These are phyloP conservation scores for Hemitrygon akajei DNA, from an alignment of 2,797 vertebrate species.

Conservation along the genomic window DNA sequence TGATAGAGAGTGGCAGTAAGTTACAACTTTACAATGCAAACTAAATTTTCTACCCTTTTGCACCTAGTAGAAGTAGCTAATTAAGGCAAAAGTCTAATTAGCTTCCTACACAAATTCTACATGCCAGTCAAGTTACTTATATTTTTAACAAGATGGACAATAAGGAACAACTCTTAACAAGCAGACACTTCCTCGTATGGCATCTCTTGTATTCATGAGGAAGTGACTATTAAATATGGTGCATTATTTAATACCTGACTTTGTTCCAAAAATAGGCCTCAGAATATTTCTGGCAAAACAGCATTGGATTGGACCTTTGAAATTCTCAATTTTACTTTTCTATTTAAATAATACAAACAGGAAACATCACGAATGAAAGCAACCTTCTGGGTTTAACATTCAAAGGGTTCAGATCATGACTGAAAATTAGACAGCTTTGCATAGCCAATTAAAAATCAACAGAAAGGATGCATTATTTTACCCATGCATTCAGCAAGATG, in stretches of 20 bases:
- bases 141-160: not conserved
- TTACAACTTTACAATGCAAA: not conserved
- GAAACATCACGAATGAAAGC: not conserved
- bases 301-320: not conserved
- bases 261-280: not conserved
- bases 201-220: not conserved
- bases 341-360: not conserved
- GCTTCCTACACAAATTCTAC: not conserved
- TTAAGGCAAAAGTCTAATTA: not conserved
- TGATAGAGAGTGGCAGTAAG: too few relatives aligned
- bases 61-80: not conserved
- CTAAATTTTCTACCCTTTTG: not conserved
- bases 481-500: too few relatives aligned
- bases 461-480: not conserved
- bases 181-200: not conserved
- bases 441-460: not conserved
- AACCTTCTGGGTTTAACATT: not conserved
- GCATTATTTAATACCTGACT: not conserved
- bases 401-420: not conserved
- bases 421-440: not conserved
- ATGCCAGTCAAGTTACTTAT: not conserved
- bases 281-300: not conserved
- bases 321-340: not conserved
- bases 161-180: not conserved
- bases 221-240: not conserved